Percentiles rank a stretch among this genome's conserved stretches.
These are phyloP conservation scores for Amphipyra tragopoginis DNA, from an alignment of 2,888 invertebrate species.

Conservation along the genomic window DNA sequence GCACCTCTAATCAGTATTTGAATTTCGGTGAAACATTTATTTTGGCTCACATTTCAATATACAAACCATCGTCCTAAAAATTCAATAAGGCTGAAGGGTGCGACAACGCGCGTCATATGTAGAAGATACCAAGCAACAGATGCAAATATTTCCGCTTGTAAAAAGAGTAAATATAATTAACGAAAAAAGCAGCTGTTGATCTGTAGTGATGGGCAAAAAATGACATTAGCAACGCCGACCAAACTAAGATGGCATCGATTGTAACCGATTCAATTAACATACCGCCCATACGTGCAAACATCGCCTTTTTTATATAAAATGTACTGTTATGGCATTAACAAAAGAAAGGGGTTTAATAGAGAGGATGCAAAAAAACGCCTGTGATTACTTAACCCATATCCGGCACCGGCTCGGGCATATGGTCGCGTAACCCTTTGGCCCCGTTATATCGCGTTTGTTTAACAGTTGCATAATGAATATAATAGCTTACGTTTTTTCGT, in stretches of 20 bases:
- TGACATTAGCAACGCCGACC: conserved; percentile 61
- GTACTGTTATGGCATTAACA: conserved; percentile 79
- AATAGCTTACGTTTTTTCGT: conserved; percentile 76
- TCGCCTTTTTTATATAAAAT: conserved; percentile 72
- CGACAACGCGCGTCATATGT: too few species aligned
- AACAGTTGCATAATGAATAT: conserved; percentile 84
- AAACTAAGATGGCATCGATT: conserved; percentile 70
- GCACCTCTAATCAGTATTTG: too few species aligned
- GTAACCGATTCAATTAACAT: conserved; percentile 80
- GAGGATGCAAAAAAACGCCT: conserved; percentile 80
- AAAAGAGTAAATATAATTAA: conserved; percentile 47
- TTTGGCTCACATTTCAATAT: too few species aligned
- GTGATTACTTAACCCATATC: conserved; percentile 90
- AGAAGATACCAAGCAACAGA: conserved; percentile 11
- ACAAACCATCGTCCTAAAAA: too few species aligned
- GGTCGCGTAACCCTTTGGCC: conserved; percentile 88
- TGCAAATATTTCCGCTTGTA: conserved; percentile 29
- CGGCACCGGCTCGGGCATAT: conserved; percentile 80
- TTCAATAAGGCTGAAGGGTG: too few species aligned
- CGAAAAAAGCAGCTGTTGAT: conserved; percentile 61
- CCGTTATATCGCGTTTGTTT: conserved; percentile 82
- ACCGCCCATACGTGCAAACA: conserved; percentile 80
- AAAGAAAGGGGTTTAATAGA: conserved; percentile 81
- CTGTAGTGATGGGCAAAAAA: conserved; percentile 62
- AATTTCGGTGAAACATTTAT: too few species aligned